Percentiles rank a stretch among this genome's conserved stretches.
Evolutionary conservation across 2,797 vertebrate genomes (phyloP).

Genomic region (Lepus oiostolus): DNA sequence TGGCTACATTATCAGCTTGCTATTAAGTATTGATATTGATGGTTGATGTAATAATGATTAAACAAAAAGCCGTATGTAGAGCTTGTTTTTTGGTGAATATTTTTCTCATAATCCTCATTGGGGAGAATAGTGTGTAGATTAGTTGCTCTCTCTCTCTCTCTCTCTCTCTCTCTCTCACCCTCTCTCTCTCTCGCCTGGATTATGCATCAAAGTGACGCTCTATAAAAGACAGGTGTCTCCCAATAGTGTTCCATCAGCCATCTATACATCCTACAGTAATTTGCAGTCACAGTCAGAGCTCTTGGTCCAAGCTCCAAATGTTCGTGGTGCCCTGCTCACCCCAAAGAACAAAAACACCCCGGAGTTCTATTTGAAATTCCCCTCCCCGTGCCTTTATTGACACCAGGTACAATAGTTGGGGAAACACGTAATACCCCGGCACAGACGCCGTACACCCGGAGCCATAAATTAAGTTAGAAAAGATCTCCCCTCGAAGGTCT

Average conservation of each 20-base stretch:
- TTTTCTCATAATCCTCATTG: conserved; percentile 77
- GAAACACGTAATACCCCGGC: conserved; percentile 47
- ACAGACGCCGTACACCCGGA: conserved; percentile 46
- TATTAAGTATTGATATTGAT: conserved; percentile 88
- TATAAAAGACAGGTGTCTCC: conserved; percentile 82
- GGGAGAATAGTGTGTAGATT: conserved; percentile 83
- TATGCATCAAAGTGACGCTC: conserved; percentile 82
- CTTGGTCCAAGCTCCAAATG: conserved; percentile 72
- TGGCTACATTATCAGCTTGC: conserved; percentile 86
- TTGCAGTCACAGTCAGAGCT: conserved; percentile 69
- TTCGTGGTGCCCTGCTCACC: conserved; percentile 79
- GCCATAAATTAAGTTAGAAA: conserved; percentile 73
- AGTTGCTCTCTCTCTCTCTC: not conserved
- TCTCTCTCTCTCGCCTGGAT: conserved; percentile 66
- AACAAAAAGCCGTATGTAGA: conserved; percentile 83
- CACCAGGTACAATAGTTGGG: conserved; percentile 63
- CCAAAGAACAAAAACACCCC: conserved; percentile 70
- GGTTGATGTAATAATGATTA: conserved; percentile 87
- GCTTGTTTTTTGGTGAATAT: conserved; percentile 82
- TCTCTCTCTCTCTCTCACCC: not conserved
- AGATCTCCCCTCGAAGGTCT: conserved; percentile 79
- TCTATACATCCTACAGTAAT: conserved; percentile 65
- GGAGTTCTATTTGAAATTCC: conserved; percentile 72
- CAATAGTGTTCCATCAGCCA: conserved; percentile 74
- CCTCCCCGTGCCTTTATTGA: conserved; percentile 77